A percentile compares a stretch with the other conserved stretches of the same genome.
Evolutionary conservation across 1,140 invertebrate species (phyloP).

Genomic region (Atta cephalotes): DNA sequence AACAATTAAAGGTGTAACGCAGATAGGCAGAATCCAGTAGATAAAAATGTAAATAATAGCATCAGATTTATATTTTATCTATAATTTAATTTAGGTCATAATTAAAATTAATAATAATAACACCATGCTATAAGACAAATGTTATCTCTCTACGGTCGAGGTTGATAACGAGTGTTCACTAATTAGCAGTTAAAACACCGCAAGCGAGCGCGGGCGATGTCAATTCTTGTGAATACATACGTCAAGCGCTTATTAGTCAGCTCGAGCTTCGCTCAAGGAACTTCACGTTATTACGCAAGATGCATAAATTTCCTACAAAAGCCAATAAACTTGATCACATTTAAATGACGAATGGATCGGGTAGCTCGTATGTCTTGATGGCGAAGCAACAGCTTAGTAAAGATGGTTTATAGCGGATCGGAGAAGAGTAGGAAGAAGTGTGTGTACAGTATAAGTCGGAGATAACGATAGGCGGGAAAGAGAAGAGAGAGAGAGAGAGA

Average conservation of each 20-base stretch:
- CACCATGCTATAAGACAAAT: background rate
- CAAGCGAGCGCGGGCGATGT: background rate
- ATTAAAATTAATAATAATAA: conserved; percentile 17
- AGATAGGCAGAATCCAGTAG: background rate
- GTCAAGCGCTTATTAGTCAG: conserved; percentile 21
- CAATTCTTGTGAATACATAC: background rate
- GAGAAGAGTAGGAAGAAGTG: conserved; percentile 2
- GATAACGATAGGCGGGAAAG: background rate
- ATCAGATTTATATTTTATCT: background rate
- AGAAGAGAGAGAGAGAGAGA: background rate
- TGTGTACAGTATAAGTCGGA: conserved; percentile 3
- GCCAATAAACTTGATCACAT: conserved; percentile 57
- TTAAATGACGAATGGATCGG: conserved; percentile 56
- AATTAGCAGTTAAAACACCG: conserved; percentile 8
- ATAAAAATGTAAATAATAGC: background rate
- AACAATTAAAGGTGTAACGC: background rate
- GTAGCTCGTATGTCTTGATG: conserved; percentile 28
- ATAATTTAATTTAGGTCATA: background rate
- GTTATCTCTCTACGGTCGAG: background rate
- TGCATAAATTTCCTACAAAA: conserved; percentile 38
- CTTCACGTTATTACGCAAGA: conserved; percentile 25
- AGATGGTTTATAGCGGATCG: conserved; percentile 57
- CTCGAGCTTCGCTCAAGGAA: background rate
- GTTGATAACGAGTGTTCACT: conserved; percentile 11
- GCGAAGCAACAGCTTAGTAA: conserved; percentile 76